A percentile compares a stretch with the other conserved stretches of the same genome.
These are phyloP conservation scores for Sapayoa aenigma DNA, from an alignment of 2,113 vertebrate species.

Conservation along the genomic window DNA sequence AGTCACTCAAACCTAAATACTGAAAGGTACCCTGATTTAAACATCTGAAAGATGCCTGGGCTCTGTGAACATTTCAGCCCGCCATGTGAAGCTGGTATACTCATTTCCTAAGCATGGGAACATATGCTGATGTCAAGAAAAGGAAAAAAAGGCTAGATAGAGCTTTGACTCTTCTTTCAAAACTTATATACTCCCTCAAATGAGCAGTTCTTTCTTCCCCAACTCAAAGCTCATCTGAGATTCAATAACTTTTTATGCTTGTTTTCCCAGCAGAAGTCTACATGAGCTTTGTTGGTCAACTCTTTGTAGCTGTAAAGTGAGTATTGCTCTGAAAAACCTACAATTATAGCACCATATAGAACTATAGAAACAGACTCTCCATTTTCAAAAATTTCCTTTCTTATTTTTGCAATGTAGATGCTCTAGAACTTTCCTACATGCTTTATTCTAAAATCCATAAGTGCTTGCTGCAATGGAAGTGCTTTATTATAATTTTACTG, in stretches of 20 bases:
- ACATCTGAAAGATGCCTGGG: neutral
- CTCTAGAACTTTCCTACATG: neutral
- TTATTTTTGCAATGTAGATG: neutral
- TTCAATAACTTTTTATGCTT: neutral
- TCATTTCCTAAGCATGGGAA: neutral
- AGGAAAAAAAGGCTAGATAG: rapidly evolving
- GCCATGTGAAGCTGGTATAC: neutral
- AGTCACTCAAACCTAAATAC: too few relatives aligned
- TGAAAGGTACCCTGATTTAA: neutral
- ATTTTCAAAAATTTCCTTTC: neutral
- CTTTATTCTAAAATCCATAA: neutral
- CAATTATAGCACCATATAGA: too few relatives aligned
- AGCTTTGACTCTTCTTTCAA: neutral
- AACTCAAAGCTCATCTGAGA: neutral
- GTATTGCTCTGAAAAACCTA: neutral
- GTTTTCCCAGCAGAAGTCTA: neutral
- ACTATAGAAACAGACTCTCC: neutral
- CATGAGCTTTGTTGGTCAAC: neutral
- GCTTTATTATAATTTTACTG: neutral
- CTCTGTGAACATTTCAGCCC: neutral
- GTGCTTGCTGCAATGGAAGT: neutral
- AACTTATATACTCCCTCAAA: neutral
- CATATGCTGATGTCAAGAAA: neutral
- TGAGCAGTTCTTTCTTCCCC: neutral
- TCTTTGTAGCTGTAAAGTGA: neutral